Base-by-base conservation (phyloP, 2,797 vertebrate species). In the Leptatherina wallacei region DNA sequence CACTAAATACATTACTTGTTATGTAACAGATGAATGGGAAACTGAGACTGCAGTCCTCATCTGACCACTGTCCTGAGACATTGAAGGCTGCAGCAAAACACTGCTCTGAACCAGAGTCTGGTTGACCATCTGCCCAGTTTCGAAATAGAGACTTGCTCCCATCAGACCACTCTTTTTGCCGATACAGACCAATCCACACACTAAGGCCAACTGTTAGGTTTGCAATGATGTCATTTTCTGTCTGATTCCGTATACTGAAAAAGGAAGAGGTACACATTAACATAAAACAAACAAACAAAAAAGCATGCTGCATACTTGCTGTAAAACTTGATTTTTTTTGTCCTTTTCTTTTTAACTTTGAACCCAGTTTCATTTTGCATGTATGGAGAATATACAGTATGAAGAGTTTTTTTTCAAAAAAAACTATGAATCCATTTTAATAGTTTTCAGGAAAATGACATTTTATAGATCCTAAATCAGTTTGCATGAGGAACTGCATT, bases 171-270 rank as follows among this genome's bases (percentile, higher is more conserved):
- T 64, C 1, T 35, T 60, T 80, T 18, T 66, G 35, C 1, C 69
- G 47, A 59, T 73, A 24, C 0, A 89, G 65, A 54, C 87, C 87
- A 0, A 89, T 84, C 87, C 85, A 87, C 3, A 84, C 61, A 42
- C 0, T 14, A 0, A 0, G 0, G 0, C 0, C 14, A 20, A 1
- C 10, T 33, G 52, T 1, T 1, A 74, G 6, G 1, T 14, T 16
- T 0, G 8, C 0, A 4, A 89, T 74, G 14, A 51, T 36, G 0
- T 32, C 18, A 77, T 62, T 89, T 27, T 89, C 85, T 4, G 11
- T 33, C 2, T 30, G 5, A 63, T 74, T 83, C 27, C 62, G 6
- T 49, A 89, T 54, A 40, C 87, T 89, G 47, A 18, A 4, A 57
- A 0, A 61, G 7, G 40, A 67, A 69, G 2, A 79, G 10, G 3